Evolutionary conservation across 53 echinoderm and acorn worm species (phyloP), one percentile per base, ranked within the genome.

Genomic region (Arbacia lixula): DNA sequence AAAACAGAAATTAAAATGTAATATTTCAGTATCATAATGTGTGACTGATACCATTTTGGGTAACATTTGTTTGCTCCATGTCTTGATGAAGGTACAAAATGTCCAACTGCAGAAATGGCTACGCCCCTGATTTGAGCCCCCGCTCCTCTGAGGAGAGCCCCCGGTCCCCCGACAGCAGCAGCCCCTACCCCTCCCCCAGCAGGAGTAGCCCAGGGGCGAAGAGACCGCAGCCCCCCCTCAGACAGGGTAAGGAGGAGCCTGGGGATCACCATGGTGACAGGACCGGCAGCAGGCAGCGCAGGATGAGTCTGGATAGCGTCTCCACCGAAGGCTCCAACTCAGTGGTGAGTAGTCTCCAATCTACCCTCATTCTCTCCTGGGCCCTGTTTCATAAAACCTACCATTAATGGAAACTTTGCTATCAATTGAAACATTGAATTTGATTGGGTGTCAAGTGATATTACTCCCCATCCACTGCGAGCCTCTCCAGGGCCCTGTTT

Each of bases 301-400:
- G 90, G 61, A 83, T 93, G 73, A 96, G 96, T 63, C 76, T 96
- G 57, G 96, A 96, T 66, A 96, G 96, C 53, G 86, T 93, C 16
- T 93, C 96, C 4, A 93, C 96, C 12, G 93, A 93, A 28, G 89
- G 93, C 41, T 93, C 91, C 0, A 84, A 87, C 12, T 84, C 89
- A 40, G 86, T 85, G 42, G 94, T 93, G 60, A 87, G 94, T 51
- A 24, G n/a, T n/a, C n/a, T n/a, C n/a, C n/a, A n/a, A n/a, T n/a
- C n/a, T n/a, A n/a, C 49, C 14, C 49, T 46, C 14, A 46, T 46
- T 46, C 49, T 10, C 49, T 46, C 8, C 49, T 46, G 49, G 49
- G 49, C 49, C 14, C 49, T 46, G 8, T 14, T 46, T 46, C 49
- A 46, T 46, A 46, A n/a, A n/a, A n/a, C n/a, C n/a, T n/a, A n/a